Conservation (phyloP, 2,888 invertebrate genomes). For the Scelioninae gen. 1 region DNA sequence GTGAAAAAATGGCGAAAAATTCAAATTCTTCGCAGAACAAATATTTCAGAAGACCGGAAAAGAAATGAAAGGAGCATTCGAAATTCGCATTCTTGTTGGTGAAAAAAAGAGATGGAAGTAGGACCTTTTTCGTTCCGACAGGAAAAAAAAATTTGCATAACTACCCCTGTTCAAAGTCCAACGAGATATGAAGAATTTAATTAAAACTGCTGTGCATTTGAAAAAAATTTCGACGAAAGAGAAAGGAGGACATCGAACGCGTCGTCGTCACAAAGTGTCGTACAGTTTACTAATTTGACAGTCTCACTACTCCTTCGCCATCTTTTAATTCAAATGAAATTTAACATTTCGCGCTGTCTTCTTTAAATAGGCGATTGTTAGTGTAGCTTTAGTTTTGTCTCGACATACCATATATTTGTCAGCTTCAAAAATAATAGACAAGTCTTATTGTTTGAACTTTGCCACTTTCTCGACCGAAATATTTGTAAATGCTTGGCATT, state of each 20-base stretch:
- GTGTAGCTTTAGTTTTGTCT: no score
- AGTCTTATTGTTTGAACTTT: no score
- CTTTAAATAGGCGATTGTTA: conserved; percentile 25
- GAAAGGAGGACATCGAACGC: conserved; percentile 41
- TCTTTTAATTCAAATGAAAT: conserved; percentile 50
- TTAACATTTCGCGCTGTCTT: conserved; percentile 24
- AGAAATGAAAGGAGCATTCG: conserved; percentile 61
- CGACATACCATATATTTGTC: no score
- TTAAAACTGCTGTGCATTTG: conserved; percentile 62
- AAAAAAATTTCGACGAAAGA: conserved; percentile 40
- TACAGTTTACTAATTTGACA: conserved; percentile 58
- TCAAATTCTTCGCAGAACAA: conserved; percentile 59
- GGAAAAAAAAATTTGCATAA: conserved; percentile 61
- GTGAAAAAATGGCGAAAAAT: conserved; percentile 67
- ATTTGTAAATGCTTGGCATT: conserved; percentile 55
- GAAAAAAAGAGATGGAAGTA: conserved; percentile 42
- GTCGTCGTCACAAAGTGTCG: conserved; percentile 60
- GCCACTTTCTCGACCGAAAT: conserved; percentile 13
- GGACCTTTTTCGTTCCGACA: conserved; percentile 54
- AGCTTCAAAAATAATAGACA: no score
- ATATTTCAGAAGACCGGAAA: conserved; percentile 58
- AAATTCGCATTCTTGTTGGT: conserved; percentile 64
- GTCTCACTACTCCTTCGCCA: conserved; percentile 16
- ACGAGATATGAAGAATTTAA: conserved; percentile 67
- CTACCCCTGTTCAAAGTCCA: conserved; percentile 61